Evolutionary conservation across 2,888 invertebrate genomes (phyloP).

Genomic region (Lasioglossum morio): DNA sequence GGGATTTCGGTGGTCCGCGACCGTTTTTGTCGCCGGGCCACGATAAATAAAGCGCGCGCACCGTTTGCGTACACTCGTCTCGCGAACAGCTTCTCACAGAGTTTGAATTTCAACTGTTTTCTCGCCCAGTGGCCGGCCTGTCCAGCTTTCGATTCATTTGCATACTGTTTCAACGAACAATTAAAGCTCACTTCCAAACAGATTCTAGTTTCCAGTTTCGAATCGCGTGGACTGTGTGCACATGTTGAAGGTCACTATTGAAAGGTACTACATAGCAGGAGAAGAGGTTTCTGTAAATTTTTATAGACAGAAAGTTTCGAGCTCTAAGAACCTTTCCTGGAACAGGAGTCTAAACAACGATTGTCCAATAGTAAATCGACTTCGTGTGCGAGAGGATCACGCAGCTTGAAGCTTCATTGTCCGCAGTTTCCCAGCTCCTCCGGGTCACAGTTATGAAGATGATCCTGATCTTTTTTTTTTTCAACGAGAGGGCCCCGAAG

Average conservation of each 20-base stretch:
- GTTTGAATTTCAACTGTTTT: conserved; percentile 14
- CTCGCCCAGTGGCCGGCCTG: neutral
- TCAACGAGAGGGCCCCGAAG: neutral
- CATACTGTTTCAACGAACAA: neutral
- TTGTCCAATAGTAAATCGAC: conserved; percentile 8
- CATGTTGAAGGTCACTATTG: too few relatives aligned
- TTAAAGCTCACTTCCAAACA: neutral
- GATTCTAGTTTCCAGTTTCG: neutral
- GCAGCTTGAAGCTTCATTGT: conserved; percentile 28
- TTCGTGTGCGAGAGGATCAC: conserved; percentile 16
- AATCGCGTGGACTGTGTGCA: neutral
- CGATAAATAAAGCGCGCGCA: conserved; percentile 13
- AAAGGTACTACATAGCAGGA: neutral
- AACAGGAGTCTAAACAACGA: neutral
- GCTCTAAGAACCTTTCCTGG: neutral
- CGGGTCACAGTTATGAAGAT: conserved; percentile 50
- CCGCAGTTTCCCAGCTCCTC: conserved; percentile 39
- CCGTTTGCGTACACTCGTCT: neutral
- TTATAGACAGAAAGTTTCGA: neutral
- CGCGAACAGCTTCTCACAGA: conserved; percentile 19
- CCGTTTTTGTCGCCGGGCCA: conserved; percentile 10
- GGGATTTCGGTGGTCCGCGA: conserved; percentile 31
- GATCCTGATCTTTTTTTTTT: conserved; percentile 48
- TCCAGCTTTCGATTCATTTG: neutral
- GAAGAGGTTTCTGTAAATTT: neutral